Conservation (phyloP, 2,888 invertebrate genomes). For the Drosophila siamana region DNA sequence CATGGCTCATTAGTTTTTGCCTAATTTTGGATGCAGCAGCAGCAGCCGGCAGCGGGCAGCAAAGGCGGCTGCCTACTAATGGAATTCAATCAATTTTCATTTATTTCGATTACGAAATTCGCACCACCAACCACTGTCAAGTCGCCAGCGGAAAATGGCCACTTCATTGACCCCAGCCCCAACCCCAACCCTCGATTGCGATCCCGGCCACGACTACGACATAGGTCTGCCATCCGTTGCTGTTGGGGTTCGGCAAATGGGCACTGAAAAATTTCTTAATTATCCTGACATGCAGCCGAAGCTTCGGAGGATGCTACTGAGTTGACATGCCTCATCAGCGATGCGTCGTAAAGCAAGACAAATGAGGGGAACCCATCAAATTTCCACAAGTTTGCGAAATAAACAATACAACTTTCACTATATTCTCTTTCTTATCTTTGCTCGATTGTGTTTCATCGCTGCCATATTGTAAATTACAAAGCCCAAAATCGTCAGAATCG, state of each 20-base stretch:
- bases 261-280: constrained; percentile 78
- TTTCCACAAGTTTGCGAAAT: not conserved
- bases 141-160: constrained; percentile 26
- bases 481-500: constrained; percentile 53
- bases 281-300: constrained; percentile 70
- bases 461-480: too few relatives aligned
- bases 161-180: constrained; percentile 25
- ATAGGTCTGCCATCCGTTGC: not conserved
- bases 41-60: constrained; percentile 21
- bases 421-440: not conserved
- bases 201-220: not conserved
- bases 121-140: constrained; percentile 57
- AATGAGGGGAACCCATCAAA: constrained; percentile 41
- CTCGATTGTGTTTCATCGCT: constrained; percentile 1
- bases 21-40: constrained; percentile 70
- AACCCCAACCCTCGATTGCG: not conserved
- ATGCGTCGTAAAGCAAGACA: constrained; percentile 66
- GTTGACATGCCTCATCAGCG: constrained; percentile 61
- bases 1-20: constrained; percentile 76
- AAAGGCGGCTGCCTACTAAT: constrained; percentile 63
- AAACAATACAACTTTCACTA: not conserved
- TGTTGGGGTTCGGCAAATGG: constrained; percentile 43
- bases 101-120: constrained; percentile 78
- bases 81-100: constrained; percentile 84
- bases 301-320: constrained; percentile 9